Conservation (phyloP, 2,113 vertebrate species). For the Phaetusa simplex region DNA sequence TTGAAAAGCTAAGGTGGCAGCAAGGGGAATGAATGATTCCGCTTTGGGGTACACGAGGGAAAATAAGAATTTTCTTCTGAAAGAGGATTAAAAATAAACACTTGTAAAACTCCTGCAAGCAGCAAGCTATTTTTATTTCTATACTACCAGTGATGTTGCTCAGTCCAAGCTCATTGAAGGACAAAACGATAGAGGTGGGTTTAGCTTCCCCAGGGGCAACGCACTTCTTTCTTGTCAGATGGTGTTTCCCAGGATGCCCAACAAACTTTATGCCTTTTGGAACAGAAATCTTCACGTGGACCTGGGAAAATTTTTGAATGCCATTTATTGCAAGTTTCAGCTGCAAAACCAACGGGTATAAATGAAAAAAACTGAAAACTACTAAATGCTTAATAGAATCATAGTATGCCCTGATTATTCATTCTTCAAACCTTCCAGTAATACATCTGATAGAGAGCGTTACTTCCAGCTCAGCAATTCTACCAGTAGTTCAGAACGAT, state of each 20-base stretch:
- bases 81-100: background rate
- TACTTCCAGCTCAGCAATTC: background rate
- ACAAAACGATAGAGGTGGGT: conserved; percentile 85
- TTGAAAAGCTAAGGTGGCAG: background rate
- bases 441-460: background rate
- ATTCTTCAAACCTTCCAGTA: background rate
- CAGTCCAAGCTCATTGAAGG: conserved; percentile 85
- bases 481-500: background rate
- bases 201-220: conserved; percentile 83
- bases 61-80: background rate
- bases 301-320: conserved; percentile 65
- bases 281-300: conserved; percentile 87
- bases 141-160: conserved; percentile 86
- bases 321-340: background rate
- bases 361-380: background rate
- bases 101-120: background rate
- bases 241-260: conserved; percentile 87
- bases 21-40: background rate
- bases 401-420: background rate
- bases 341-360: rapidly evolving
- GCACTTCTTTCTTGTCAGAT: conserved; percentile 89
- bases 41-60: too few species aligned
- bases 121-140: background rate
- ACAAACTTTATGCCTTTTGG: conserved; percentile 90
- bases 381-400: background rate